These are phyloP conservation scores for Sitta carolinensis DNA, from an alignment of 2,797 vertebrate species.

Conservation along the genomic window DNA sequence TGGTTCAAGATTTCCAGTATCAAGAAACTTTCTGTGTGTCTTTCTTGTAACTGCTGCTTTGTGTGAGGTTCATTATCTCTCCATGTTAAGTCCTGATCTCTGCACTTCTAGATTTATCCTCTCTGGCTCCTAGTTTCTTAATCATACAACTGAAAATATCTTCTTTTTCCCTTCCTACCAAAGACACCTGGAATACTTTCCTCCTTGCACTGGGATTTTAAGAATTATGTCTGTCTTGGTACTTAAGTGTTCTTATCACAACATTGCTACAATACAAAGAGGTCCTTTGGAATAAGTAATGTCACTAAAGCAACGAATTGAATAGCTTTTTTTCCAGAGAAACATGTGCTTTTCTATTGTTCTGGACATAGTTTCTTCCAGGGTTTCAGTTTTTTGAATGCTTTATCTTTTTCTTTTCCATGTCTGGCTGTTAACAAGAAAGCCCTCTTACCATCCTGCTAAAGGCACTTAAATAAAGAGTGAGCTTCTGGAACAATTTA, in stretches of 20 bases:
- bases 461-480: not conserved
- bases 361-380: not conserved
- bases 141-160: not conserved
- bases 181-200: not conserved
- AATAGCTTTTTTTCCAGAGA: not conserved
- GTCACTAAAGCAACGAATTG: not conserved
- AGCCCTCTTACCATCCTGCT: not conserved
- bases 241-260: not conserved
- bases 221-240: not conserved
- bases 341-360: not conserved
- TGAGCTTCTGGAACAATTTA: not conserved
- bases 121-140: not conserved
- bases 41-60: not conserved
- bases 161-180: not conserved
- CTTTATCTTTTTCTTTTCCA: not conserved
- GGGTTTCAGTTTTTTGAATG: not conserved
- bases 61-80: not conserved
- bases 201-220: not conserved
- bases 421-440: not conserved
- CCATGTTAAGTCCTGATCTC: not conserved
- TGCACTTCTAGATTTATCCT: not conserved
- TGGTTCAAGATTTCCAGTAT: not conserved
- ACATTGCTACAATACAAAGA: not conserved
- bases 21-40: not conserved
- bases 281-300: not conserved